Conservation (phyloP, 2,113 vertebrate species). For the Corythoichthys intestinalis region DNA sequence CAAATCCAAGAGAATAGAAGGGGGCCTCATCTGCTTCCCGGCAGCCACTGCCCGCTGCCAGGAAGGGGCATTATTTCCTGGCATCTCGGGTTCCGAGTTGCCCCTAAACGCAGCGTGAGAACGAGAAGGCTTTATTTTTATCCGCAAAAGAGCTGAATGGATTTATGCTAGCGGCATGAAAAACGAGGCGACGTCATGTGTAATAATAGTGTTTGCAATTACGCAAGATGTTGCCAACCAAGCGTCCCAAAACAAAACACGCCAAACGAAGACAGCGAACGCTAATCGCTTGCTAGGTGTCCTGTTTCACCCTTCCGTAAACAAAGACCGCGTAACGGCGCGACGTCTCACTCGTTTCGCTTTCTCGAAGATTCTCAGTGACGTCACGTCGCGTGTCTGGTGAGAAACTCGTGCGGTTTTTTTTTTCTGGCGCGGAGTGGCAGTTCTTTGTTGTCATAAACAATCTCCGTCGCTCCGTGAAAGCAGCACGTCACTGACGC, state of each 20-base stretch:
- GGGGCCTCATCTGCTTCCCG: slow-evolving; percentile 52
- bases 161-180: background rate
- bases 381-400: background rate
- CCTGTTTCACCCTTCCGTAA: background rate
- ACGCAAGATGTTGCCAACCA: background rate
- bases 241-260: slow-evolving; percentile 23
- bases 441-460: background rate
- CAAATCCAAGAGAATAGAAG: background rate
- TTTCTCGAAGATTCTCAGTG: background rate
- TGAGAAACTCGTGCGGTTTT: background rate
- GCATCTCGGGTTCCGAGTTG: slow-evolving; percentile 46
- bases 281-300: background rate
- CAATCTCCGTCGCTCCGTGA: slow-evolving; percentile 49
- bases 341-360: slow-evolving; percentile 1
- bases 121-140: no score
- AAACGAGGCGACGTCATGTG: background rate
- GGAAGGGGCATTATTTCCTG: slow-evolving; percentile 42
- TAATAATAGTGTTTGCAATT: background rate
- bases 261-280: slow-evolving; percentile 9
- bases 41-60: slow-evolving; percentile 48
- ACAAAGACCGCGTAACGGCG: background rate
- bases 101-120: slow-evolving; percentile 23
- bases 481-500: slow-evolving; percentile 59
- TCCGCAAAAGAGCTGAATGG: background rate
- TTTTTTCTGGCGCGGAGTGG: slow-evolving; percentile 1